Base-by-base conservation (phyloP, 2,797 vertebrate genomes). In the Oceanodroma leucorhoa region DNA sequence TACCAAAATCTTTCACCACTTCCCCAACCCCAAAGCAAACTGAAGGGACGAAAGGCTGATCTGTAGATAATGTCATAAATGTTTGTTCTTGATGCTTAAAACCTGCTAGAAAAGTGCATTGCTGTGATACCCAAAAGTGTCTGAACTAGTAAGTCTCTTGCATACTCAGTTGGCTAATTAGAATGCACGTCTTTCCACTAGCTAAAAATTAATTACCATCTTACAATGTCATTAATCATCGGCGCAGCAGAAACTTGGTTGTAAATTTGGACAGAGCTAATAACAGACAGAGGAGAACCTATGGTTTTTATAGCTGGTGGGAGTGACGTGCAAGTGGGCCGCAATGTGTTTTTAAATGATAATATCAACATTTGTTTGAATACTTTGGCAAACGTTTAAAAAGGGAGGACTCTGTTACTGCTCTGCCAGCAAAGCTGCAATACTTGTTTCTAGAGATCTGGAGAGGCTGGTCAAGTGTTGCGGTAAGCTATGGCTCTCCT, bases 201-300 rank as follows among this genome's bases (percentile, higher is more conserved):
- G 94, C 89, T 95, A 91, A 97, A 95, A 97, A 96, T 95, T 98
- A 98, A 98, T 98, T 98, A 96, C 94, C 89, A 71, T 94, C 95
- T 96, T 97, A 97, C 97, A 96, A 96, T 96, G 89, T 55, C 91
- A 96, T 97, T 97, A 98, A 97, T 97, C 94, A 97, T 89, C 14
- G 43, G 50, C 3, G 0, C 81, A 95, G 84, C 62, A 96, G 95
- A 97, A 95, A 96, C 78, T 70, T 95, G 93, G 79, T 94, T 90
- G 89, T 95, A 95, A 92, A 96, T 95, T 75, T 97, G 96, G 73
- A 80, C 88, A 83, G 65, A 93, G 88, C 86, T 97, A 79, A 94
- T 96, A 93, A 71, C 90, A 96, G 95, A 91, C 87, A 87, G 76
- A 94, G 92, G 83, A 53, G 76, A 96, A 87, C 87, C 77, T 76